phyloP scores from a whole-genome alignment of 2,888 invertebrate genomes.

The Eupithecia pulchellata region DNA sequence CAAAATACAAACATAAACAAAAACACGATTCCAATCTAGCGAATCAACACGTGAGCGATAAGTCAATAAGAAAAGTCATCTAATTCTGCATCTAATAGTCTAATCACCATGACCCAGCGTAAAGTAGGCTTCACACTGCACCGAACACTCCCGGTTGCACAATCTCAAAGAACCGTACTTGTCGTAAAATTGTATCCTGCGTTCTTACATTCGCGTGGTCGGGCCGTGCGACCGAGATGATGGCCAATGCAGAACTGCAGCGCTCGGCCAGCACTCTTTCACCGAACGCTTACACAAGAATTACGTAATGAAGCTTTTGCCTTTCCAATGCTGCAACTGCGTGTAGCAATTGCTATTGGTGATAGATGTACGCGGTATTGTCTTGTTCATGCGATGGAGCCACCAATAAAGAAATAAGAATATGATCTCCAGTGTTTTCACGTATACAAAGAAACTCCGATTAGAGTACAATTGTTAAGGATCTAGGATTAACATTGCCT shows the following conservation, averaged over 20 bases:
- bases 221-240: constrained; percentile 61
- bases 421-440: not conserved
- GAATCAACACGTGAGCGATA: constrained; percentile 19
- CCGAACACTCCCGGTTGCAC: constrained; percentile 48
- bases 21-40: constrained; percentile 17
- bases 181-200: constrained; percentile 23
- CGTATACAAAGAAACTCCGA: too few species aligned
- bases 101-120: constrained; percentile 31
- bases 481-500: too few species aligned
- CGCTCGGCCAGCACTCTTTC: constrained; percentile 71
- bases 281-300: constrained; percentile 76
- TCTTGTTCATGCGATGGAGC: constrained; percentile 10
- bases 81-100: constrained; percentile 13
- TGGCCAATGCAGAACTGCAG: constrained; percentile 71
- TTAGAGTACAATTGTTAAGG: too few species aligned
- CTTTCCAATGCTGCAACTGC: constrained; percentile 73
- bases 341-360: constrained; percentile 64
- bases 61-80: constrained; percentile 3
- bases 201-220: constrained; percentile 33
- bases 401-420: not conserved
- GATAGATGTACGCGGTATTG: constrained; percentile 43
- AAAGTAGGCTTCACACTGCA: constrained; percentile 41
- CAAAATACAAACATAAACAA: constrained; percentile 21
- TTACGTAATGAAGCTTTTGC: constrained; percentile 73
- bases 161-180: constrained; percentile 38